These are phyloP conservation scores for Lepidocolaptes lacrymiger DNA, from an alignment of 2,797 vertebrate genomes.

Conservation along the genomic window DNA sequence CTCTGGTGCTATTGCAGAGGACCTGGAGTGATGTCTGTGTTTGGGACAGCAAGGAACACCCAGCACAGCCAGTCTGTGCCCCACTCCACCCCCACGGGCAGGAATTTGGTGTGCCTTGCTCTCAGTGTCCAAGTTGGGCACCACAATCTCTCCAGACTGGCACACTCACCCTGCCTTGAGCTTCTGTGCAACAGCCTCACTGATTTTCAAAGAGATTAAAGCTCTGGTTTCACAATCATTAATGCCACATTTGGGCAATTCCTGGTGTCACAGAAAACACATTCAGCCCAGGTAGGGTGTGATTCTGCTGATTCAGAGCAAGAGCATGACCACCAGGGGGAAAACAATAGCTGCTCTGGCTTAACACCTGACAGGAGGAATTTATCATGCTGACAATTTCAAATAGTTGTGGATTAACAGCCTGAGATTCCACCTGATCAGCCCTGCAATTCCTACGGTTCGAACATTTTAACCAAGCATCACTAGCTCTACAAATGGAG, in stretches of 20 bases:
- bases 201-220: neutral
- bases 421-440: neutral
- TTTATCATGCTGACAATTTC: neutral
- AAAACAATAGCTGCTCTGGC: neutral
- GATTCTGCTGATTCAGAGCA: neutral
- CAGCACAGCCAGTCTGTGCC: neutral
- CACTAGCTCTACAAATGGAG: neutral
- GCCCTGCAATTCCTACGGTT: neutral
- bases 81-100: neutral
- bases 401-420: neutral
- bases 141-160: neutral
- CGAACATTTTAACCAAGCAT: neutral
- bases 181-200: neutral
- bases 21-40: neutral
- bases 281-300: neutral
- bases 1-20: neutral
- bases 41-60: neutral
- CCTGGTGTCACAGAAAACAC: neutral
- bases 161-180: neutral
- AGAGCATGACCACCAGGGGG: neutral
- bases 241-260: neutral
- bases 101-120: neutral
- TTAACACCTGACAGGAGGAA: neutral
- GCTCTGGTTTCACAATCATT: neutral
- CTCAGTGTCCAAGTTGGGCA: neutral